Conservation (phyloP, 2,797 vertebrate genomes). For the Chrosomus eos region DNA sequence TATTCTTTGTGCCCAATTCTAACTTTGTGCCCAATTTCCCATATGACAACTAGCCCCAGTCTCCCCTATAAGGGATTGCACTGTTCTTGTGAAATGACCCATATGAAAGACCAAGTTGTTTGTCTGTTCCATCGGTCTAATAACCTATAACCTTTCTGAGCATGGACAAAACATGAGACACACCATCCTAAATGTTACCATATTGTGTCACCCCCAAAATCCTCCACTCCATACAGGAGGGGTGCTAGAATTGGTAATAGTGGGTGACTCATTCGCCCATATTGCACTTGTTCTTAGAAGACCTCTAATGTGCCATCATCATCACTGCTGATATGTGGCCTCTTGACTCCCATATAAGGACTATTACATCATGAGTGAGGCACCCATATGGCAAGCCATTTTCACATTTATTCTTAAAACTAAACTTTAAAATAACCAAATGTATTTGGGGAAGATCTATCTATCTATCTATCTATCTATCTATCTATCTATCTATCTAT, state of each 20-base stretch:
- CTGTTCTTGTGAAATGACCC: not conserved
- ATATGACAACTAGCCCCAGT: not conserved
- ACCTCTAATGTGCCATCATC: conserved; percentile 53
- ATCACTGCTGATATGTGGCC: conserved; percentile 46
- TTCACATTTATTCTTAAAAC: not conserved
- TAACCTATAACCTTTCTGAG: not conserved
- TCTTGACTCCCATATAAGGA: conserved; percentile 72
- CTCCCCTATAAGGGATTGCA: not conserved
- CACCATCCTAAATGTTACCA: not conserved
- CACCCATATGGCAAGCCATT: conserved; percentile 46
- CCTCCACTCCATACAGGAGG: not conserved
- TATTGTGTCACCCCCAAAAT: conserved; percentile 9
- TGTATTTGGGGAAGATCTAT: too few relatives aligned
- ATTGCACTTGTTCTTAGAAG: conserved; percentile 37
- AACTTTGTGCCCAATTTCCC: not conserved
- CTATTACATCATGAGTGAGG: conserved; percentile 79
- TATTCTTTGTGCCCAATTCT: not conserved
- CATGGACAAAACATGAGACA: conserved; percentile 6
- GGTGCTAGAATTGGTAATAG: conserved; percentile 1
- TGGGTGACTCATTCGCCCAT: conserved; percentile 65
- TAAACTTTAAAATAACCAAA: too few relatives aligned
- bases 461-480: too few relatives aligned
- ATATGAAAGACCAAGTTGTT: conserved; percentile 3
- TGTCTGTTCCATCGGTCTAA: not conserved
- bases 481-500: too few relatives aligned